Base-by-base conservation (phyloP, 2,888 invertebrate species). In the Empis livida region DNA sequence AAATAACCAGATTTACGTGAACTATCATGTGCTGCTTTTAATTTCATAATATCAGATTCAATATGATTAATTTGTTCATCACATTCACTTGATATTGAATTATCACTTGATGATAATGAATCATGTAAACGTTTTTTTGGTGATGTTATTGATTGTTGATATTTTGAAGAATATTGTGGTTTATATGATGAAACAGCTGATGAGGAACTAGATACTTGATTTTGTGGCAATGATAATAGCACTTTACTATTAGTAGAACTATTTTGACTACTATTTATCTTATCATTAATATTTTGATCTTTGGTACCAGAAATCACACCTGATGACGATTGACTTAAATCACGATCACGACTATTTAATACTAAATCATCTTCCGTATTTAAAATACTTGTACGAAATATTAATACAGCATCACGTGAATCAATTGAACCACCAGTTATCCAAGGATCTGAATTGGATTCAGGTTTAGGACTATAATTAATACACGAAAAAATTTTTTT, bases 341-440 rank as follows among this genome's bases (percentile, higher is more conserved):
- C 23, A 27, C 8, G 23, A 27, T 27, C 9, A 27, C 8, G 23
- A 6, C 23, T 27, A 27, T 27, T 9, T 27, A 27, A n/a, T 35
- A 35, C 13, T n/a, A 57, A 58, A 40, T 61, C 56, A 2, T 52
- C 55, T 46, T 54, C 56, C 16, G 60, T 41, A 68, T 75, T 50
- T 64, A 75, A 55, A 69, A 76, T 70, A 68, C 66, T 48, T 57
- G 82, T 80, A 56, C 80, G 72, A 67, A 84, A 84, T 43, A 82
- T 73, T 46, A 84, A 71, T 43, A 81, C 76, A 5, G 82, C 75
- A 46, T 74, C 78, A 48, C 77, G 78, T 2, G 79, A 74, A 16
- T 83, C 83, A 53, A 77, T 57, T 27, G 70, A 72, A 15, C 78
- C 78, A 46, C 78, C 77, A 31, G 75, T 72, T 46, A 78, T 62